Evolutionary conservation across 2,888 invertebrate species (phyloP).

Genomic region (Aporophyla lueneburgensis): DNA sequence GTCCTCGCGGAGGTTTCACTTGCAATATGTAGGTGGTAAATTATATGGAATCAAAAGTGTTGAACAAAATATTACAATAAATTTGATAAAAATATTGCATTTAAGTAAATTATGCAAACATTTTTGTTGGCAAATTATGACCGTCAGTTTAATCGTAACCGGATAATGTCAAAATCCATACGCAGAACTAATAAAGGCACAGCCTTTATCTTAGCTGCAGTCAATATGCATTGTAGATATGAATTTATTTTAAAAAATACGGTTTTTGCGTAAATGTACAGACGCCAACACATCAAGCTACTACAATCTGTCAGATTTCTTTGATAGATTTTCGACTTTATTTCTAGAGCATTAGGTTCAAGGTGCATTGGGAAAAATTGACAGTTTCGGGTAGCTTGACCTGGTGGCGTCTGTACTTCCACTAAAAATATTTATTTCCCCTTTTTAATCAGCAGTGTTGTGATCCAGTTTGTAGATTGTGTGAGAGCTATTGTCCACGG

Average conservation of each 20-base stretch:
- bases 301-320: too few species aligned
- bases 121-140: not conserved
- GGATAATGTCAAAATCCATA: conserved; percentile 2
- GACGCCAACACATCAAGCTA: too few species aligned
- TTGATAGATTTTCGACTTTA: too few species aligned
- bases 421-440: not conserved
- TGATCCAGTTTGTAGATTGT: not conserved
- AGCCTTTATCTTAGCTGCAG: not conserved
- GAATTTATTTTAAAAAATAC: not conserved
- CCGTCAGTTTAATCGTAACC: not conserved
- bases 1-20: too few species aligned
- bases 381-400: too few species aligned
- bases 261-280: not conserved
- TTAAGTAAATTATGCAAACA: not conserved
- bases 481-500: too few species aligned
- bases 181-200: not conserved
- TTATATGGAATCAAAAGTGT: not conserved
- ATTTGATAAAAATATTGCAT: not conserved
- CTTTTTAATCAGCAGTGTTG: not conserved
- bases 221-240: not conserved
- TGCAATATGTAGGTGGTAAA: too few species aligned
- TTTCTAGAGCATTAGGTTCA: too few species aligned
- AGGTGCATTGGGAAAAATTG: too few species aligned
- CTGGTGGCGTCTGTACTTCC: too few species aligned
- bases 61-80: not conserved